A percentile compares a stretch with the other conserved stretches of the same genome.
Conservation (phyloP, 2,888 invertebrate species). For the Pollenia griseotomentosa region DNA sequence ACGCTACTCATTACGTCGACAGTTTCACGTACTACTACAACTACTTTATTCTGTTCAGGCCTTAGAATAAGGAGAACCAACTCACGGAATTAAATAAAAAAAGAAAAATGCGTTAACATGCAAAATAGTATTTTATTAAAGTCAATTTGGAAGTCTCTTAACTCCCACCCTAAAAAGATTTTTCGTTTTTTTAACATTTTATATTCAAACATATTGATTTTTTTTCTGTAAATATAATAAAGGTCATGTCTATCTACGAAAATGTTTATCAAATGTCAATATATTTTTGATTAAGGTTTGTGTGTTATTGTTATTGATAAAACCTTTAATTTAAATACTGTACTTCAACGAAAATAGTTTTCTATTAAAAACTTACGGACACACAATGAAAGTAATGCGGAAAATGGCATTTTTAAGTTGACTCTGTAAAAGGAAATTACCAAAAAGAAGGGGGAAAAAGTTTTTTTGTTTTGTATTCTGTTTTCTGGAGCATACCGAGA, state of each 20-base stretch:
- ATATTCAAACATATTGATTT: constrained; percentile 10
- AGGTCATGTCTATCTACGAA: not conserved
- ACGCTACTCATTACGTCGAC: too few relatives aligned
- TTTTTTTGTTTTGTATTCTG: too few relatives aligned
- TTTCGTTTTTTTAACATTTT: not conserved
- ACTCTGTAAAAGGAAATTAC: too few relatives aligned
- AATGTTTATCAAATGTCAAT: constrained; percentile 7
- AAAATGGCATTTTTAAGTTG: not conserved
- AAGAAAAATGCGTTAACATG: constrained; percentile 42
- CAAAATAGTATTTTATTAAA: constrained; percentile 43
- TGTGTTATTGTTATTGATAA: constrained; percentile 27
- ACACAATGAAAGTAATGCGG: not conserved
- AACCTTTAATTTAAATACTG: not conserved
- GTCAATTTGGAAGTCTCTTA: constrained; percentile 5
- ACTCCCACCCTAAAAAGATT: not conserved
- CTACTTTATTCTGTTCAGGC: too few relatives aligned
- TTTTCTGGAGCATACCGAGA: not conserved
- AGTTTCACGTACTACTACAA: too few relatives aligned
- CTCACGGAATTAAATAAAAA: too few relatives aligned
- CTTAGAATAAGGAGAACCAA: too few relatives aligned
- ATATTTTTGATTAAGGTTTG: not conserved
- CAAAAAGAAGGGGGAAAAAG: too few relatives aligned
- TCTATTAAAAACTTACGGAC: not conserved
- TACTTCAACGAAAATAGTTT: constrained; percentile 8
- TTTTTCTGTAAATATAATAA: not conserved